Evolutionary conservation across 2,113 vertebrate species (phyloP), one percentile per base, ranked within the genome.

Genomic region (Terrapene triunguis): DNA sequence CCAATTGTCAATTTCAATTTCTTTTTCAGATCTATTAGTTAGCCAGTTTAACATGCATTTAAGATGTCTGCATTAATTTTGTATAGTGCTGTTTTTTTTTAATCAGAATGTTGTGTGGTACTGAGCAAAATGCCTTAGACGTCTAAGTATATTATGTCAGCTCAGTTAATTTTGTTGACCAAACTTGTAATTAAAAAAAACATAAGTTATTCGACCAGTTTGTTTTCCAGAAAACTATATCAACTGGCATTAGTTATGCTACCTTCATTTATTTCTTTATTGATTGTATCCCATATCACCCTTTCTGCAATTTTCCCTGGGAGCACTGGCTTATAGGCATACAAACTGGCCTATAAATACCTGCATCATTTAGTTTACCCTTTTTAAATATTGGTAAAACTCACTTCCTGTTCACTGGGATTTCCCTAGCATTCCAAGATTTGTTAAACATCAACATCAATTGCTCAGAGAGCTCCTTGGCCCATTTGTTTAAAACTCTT

Each of bases 401-500:
- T 59, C 27, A 27, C 55, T 57, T 57, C 12, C 27, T 13, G 12
- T 32, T 29, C 11, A 59, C 57, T 59, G 11, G 25, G 57, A 59
- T 59, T 59, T 59, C 27, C 54, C 87, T 82, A 85, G 50, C 89
- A 10, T 55, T 82, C 8, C 87, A 84, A 65, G 16, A 32, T 81
- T 93, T 89, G 54, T 44, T n/a, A 59, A 8, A 29, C 79, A 87
- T 85, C 50, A 72, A 22, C 57, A 72, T 38, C 65, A 72, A 38
- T 38, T 35, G 35, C 32, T 69, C 29, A 32, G 62, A 69, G 13
- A 85, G 42, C 62, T 82, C 76, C 2, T 84, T 86, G 53, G 69
- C 88, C 44, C 78, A 74, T 83, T 87, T 1, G 91, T 96, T 92
- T n/a, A 29, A 83, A 96, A 91, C 1, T 8, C 69, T 89, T 90